Conservation (phyloP, 2,888 invertebrate species). For the Diarsia dahlii region DNA sequence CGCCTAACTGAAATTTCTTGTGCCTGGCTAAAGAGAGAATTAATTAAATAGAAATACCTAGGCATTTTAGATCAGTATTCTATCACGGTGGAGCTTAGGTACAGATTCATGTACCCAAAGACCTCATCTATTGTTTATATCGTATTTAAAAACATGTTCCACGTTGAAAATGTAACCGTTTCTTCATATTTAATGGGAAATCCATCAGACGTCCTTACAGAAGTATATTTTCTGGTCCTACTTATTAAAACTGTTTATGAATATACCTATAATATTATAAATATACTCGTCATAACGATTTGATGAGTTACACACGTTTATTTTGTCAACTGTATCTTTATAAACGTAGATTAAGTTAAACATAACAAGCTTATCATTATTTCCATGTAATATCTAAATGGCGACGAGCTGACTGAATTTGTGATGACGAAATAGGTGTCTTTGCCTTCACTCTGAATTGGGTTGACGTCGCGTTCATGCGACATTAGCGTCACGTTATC, state of each 20-base stretch:
- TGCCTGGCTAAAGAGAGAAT: conserved; percentile 67
- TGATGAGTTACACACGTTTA: not conserved
- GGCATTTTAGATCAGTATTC: conserved; percentile 57
- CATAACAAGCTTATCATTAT: conserved; percentile 24
- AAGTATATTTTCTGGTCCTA: conserved; percentile 7
- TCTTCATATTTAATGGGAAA: conserved; percentile 30
- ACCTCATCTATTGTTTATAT: conserved; percentile 33
- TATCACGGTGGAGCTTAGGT: conserved; percentile 55
- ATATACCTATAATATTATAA: not conserved
- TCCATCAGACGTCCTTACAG: not conserved
- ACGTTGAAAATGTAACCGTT: conserved; percentile 23
- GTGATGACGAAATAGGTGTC: not conserved
- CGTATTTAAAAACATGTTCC: conserved; percentile 34
- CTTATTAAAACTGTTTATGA: conserved; percentile 5
- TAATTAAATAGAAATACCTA: conserved; percentile 63
- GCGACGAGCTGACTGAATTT: conserved; percentile 41
- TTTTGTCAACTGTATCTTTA: conserved; percentile 11
- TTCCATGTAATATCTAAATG: conserved; percentile 15
- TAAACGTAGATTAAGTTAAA: conserved; percentile 12
- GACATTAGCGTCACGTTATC: not conserved
- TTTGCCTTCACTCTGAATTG: conserved; percentile 10
- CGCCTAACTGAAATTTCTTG: conserved; percentile 60
- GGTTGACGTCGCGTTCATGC: conserved; percentile 8
- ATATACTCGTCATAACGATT: conserved; percentile 6
- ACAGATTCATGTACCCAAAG: conserved; percentile 54